Evolutionary conservation across 2,797 vertebrate genomes (phyloP).

Genomic region (Tragopan temminckii): DNA sequence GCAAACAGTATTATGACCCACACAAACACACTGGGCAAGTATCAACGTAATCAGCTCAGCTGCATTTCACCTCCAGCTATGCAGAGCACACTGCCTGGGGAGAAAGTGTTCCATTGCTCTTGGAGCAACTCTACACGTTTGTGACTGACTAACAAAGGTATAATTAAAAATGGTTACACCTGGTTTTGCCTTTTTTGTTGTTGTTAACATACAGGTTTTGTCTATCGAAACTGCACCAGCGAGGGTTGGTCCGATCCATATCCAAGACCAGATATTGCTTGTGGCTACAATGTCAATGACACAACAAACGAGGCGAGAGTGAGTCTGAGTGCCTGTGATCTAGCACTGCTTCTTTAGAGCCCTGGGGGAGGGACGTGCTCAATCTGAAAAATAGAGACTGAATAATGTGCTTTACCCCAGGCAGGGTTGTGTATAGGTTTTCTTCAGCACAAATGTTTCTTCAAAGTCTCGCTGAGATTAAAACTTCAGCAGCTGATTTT

Average conservation of each 20-base stretch:
- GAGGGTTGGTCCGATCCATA: conserved; percentile 88
- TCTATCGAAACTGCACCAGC: conserved; percentile 87
- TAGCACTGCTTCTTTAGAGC: neutral
- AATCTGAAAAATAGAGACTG: neutral
- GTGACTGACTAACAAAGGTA: neutral
- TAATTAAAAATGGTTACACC: neutral
- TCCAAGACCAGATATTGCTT: conserved; percentile 83
- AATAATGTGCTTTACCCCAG: neutral
- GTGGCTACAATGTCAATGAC: conserved; percentile 84
- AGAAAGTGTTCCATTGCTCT: neutral
- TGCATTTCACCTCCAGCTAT: conserved; percentile 53
- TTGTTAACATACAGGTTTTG: conserved; percentile 77
- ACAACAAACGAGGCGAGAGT: conserved; percentile 73
- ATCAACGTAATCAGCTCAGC: conserved; percentile 43
- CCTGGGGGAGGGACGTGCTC: neutral
- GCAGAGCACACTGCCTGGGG: neutral
- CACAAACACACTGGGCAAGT: conserved; percentile 35
- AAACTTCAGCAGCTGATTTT: neutral
- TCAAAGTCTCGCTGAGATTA: neutral
- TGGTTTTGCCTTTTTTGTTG: neutral
- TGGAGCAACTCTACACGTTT: neutral
- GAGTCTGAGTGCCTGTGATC: conserved; percentile 22
- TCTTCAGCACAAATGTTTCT: neutral
- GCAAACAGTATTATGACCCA: conserved; percentile 56
- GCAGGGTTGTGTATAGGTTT: neutral